phyloP scores from a whole-genome alignment of 1,140 invertebrate species.

The Branchinecta lindahli region DNA sequence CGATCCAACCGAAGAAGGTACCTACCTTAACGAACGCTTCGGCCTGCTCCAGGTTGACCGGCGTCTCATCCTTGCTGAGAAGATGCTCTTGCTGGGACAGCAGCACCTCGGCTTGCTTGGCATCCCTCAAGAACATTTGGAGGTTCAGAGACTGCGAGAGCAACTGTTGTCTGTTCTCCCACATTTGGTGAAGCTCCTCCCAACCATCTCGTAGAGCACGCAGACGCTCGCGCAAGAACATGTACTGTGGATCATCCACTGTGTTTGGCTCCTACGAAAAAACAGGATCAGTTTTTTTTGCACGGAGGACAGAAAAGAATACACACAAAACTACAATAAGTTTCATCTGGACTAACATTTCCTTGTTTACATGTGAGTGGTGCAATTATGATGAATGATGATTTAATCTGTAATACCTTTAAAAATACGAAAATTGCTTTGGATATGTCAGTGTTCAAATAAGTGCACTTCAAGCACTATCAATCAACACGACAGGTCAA shows the following conservation, averaged over 20 bases:
- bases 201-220: conserved; percentile 96
- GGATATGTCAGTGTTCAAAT: too few species aligned
- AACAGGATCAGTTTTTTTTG: neutral
- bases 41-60: conserved; percentile 84
- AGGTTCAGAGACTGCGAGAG: conserved; percentile 84
- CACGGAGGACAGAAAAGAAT: neutral
- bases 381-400: neutral
- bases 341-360: neutral
- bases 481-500: too few species aligned
- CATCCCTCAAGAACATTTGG: conserved; percentile 91
- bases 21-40: conserved; percentile 75
- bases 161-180: conserved; percentile 91
- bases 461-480: too few species aligned
- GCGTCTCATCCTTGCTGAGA: conserved; percentile 85
- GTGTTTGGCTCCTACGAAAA: conserved; percentile 48
- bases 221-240: conserved; percentile 90
- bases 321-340: neutral
- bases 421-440: too few species aligned
- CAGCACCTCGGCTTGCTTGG: conserved; percentile 90
- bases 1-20: neutral
- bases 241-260: conserved; percentile 91
- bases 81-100: conserved; percentile 95
- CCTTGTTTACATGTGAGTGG: neutral
- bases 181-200: conserved; percentile 98
- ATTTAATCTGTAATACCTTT: too few species aligned